These are phyloP conservation scores for Amazona ochrocephala DNA, from an alignment of 2,797 vertebrate species.

Conservation along the genomic window DNA sequence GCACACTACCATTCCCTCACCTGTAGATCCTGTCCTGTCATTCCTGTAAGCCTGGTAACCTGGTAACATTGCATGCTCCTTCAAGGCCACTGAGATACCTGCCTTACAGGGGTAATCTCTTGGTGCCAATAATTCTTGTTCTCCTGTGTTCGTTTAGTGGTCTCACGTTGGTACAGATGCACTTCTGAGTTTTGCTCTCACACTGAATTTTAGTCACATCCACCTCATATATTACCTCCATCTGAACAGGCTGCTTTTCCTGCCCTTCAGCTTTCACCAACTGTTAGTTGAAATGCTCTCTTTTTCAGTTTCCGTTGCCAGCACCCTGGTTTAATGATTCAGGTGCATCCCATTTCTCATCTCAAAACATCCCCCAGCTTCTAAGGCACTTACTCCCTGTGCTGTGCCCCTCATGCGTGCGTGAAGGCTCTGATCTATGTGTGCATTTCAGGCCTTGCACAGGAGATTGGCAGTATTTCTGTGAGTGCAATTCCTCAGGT, in stretches of 20 bases:
- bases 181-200: neutral
- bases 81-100: neutral
- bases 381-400: neutral
- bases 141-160: neutral
- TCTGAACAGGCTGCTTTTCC: neutral
- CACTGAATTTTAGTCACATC: neutral
- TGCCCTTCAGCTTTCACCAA: neutral
- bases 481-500: neutral
- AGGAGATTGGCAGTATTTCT: neutral
- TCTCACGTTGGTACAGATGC: neutral
- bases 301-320: neutral
- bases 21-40: neutral
- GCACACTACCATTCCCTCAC: neutral
- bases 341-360: neutral
- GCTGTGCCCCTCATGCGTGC: accelerated
- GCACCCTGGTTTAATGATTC: neutral
- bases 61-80: neutral
- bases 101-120: neutral
- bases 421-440: neutral
- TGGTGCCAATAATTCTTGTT: neutral
- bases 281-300: neutral
- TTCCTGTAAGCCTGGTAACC: neutral
- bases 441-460: neutral
- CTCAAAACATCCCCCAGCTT: neutral
- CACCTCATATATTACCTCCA: neutral